These are phyloP conservation scores for Origma solitaria DNA, from an alignment of 2,113 vertebrate genomes.

Conservation along the genomic window DNA sequence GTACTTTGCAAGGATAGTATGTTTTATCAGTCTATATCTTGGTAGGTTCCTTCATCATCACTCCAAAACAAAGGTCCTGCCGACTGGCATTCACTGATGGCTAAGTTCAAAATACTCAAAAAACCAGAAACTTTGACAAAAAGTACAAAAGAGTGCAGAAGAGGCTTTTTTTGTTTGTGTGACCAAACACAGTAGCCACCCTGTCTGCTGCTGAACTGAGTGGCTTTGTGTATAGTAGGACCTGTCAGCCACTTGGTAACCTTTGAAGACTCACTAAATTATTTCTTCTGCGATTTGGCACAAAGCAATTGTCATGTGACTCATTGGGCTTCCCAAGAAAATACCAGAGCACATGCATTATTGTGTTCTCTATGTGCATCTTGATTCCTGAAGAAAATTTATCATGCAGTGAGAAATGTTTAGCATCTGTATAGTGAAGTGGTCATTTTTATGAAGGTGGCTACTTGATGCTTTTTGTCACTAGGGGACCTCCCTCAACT, in stretches of 20 bases:
- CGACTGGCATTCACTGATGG: not conserved
- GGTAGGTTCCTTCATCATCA: not conserved
- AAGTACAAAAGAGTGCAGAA: not conserved
- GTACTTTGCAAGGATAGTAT: not conserved
- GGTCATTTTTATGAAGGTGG: not conserved
- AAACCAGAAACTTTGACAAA: not conserved
- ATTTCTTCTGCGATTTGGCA: not conserved
- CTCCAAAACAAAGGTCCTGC: not conserved
- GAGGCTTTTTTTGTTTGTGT: not conserved
- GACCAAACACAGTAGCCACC: not conserved
- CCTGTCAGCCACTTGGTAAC: not conserved
- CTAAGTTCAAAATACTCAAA: not conserved
- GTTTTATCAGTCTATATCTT: not conserved
- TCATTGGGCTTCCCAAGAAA: not conserved
- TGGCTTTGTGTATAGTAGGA: not conserved
- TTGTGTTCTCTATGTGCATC: not conserved
- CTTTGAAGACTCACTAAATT: not conserved
- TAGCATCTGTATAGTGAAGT: not conserved
- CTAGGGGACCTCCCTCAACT: not conserved
- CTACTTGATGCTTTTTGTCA: not conserved
- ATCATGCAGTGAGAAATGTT: not conserved
- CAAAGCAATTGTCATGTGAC: rapidly evolving
- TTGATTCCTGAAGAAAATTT: not conserved
- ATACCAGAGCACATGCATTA: not conserved
- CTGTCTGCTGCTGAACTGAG: not conserved